Evolutionary conservation across 2,113 vertebrate species (phyloP), one percentile per base, ranked within the genome.

Genomic region (Corythaixoides concolor): DNA sequence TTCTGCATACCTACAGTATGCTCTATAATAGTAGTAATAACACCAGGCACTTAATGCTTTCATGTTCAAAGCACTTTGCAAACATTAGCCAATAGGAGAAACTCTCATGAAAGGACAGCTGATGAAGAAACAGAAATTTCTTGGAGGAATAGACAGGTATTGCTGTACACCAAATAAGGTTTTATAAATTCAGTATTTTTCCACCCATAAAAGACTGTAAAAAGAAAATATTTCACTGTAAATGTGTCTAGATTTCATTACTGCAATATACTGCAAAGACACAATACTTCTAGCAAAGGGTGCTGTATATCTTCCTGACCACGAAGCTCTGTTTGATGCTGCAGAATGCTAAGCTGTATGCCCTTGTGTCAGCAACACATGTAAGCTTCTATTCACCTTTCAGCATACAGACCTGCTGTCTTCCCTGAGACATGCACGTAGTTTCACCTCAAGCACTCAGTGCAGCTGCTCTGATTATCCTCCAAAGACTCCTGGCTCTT

Each of bases 91-190:
- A 78, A 56, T 43, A 87, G 75, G 13, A 90, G 33, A 80, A 93
- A 90, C 18, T 66, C 59, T 73, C 20, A 45, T 1, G 3, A 80
- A 92, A 83, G 45, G 8, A 85, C 20, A 76, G 33, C 30, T 93
- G 66, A 94, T 75, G 69, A 96, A 86, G 62, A 90, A 94, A 69
- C 35, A 85, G 27, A 96, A 84, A 77, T 78, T 91, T 95, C 68
- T 81, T 75, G 56, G 35, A 75, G 67, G 39, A 70, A 52, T 27
- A 92, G 37, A 60, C 12, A 67, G 22, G 8, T 62, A 76, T 70
- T 55, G 32, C 86, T 77, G 23, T 33, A 49, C 20, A 68, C 17
- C 47, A 81, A 80, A 90, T n/a, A 3, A 84, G 52, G 11, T 88
- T 91, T 37, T n/a, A 66, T 28, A 88, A 88, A 86, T 6, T 68